Conservation (phyloP, 2,113 vertebrate genomes). For the Perca flavescens region DNA sequence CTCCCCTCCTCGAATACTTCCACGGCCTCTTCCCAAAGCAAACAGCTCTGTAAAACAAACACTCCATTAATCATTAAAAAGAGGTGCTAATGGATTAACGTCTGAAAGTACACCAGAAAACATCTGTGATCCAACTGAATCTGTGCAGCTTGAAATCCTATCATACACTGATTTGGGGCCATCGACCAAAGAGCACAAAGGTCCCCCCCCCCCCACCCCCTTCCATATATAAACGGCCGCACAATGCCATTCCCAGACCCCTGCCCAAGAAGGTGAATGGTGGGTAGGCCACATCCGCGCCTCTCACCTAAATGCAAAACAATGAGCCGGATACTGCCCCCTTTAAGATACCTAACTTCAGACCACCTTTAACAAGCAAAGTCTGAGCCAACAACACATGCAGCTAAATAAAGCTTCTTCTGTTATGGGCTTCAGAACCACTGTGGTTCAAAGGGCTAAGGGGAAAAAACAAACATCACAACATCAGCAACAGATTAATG, state of each 20-base stretch:
- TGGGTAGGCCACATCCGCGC: conserved; percentile 42
- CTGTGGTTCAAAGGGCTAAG: conserved; percentile 11
- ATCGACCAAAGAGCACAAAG: conserved; percentile 27
- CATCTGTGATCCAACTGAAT: conserved; percentile 49
- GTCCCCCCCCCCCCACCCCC: not conserved
- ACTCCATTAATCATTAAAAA: conserved; percentile 56
- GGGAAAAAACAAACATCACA: conserved; percentile 29
- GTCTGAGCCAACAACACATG: conserved; percentile 20
- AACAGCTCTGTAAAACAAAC: conserved; percentile 64
- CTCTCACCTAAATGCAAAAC: conserved; percentile 77
- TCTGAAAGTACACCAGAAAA: conserved; percentile 52
- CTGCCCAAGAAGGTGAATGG: conserved; percentile 60
- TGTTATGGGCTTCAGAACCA: not conserved
- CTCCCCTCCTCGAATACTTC: conserved; percentile 43
- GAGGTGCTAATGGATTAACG: conserved; percentile 27
- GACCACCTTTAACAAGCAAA: conserved; percentile 59
- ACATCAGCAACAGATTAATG: not conserved
- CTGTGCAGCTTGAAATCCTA: conserved; percentile 60
- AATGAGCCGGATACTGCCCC: conserved; percentile 78
- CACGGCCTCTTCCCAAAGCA: conserved; percentile 62
- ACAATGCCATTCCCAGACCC: conserved; percentile 71
- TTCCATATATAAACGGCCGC: not conserved
- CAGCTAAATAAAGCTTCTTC: conserved; percentile 60
- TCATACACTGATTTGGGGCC: conserved; percentile 36
- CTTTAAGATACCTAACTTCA: conserved; percentile 25